phyloP scores from a whole-genome alignment of 2,888 invertebrate species.

The Watsonalla binaria region DNA sequence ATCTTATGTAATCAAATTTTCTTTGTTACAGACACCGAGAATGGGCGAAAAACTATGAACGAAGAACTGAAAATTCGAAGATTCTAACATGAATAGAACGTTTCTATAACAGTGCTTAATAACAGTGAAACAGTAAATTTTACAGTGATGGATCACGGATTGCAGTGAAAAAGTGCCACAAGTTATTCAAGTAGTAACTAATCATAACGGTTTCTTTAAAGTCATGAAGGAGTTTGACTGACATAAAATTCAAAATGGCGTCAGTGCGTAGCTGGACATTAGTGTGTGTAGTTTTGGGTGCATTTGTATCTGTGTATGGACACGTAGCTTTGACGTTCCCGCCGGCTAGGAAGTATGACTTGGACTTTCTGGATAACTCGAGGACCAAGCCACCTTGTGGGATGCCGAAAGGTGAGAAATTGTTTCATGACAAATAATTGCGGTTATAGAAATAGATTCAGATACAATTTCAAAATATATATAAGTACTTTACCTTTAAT shows the following conservation, averaged over 20 bases:
- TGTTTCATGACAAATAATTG: too few relatives aligned
- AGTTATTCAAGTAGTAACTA: background rate
- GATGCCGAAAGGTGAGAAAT: conserved; percentile 96
- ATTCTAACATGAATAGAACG: too few relatives aligned
- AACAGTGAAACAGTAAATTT: background rate
- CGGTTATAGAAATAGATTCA: too few relatives aligned
- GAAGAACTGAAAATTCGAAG: background rate
- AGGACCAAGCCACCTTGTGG: conserved; percentile 95
- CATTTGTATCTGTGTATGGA: conserved; percentile 43
- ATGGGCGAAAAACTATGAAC: background rate
- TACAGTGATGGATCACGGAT: background rate
- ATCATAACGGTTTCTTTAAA: background rate
- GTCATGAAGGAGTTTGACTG: conserved; percentile 6
- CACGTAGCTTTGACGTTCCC: conserved; percentile 95
- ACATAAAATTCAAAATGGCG: conserved; percentile 40
- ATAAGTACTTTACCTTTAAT: too few relatives aligned
- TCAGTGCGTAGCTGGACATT: conserved; percentile 30
- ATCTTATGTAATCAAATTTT: background rate
- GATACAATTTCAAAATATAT: too few relatives aligned
- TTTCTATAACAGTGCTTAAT: background rate
- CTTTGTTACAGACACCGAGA: background rate
- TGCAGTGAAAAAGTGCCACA: background rate
- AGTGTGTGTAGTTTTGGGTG: conserved; percentile 40
- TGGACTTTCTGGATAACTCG: conserved; percentile 95
- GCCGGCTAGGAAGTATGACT: conserved; percentile 90